Conservation (phyloP, 2,113 vertebrate species). For the Melanostigma gelatinosum region DNA sequence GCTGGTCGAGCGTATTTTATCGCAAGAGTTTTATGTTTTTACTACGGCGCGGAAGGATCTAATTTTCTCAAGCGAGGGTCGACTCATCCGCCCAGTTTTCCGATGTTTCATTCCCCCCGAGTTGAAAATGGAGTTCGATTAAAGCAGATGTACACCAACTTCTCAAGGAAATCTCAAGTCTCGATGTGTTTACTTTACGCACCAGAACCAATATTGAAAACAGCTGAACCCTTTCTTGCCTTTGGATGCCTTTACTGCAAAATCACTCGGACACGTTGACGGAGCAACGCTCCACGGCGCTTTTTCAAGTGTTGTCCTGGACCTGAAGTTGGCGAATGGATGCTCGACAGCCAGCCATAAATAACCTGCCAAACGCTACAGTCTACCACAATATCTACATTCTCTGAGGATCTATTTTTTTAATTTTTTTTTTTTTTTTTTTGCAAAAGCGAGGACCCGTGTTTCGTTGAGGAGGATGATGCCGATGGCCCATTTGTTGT, state of each 20-base stretch:
- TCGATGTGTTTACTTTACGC: slow-evolving; percentile 10
- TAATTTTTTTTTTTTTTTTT: slow-evolving; percentile 21
- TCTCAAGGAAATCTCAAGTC: slow-evolving; percentile 65
- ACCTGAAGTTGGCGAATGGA: slow-evolving; percentile 82
- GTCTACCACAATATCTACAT: slow-evolving; percentile 39
- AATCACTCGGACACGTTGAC: slow-evolving; percentile 72
- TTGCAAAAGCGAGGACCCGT: slow-evolving; percentile 47
- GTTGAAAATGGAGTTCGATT: slow-evolving; percentile 88
- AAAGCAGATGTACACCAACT: slow-evolving; percentile 82
- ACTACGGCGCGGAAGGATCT: slow-evolving; percentile 85
- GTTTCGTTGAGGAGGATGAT: slow-evolving; percentile 58
- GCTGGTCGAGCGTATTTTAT: not conserved
- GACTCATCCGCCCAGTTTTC: slow-evolving; percentile 92
- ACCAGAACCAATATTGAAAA: not conserved
- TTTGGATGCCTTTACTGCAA: slow-evolving; percentile 68
- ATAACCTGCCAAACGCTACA: slow-evolving; percentile 69
- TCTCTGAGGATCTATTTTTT: slow-evolving; percentile 66
- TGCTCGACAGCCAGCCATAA: slow-evolving; percentile 78
- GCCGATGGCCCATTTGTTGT: slow-evolving; percentile 76
- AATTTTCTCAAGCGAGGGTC: slow-evolving; percentile 81
- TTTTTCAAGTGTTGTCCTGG: slow-evolving; percentile 79
- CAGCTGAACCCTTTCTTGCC: not conserved
- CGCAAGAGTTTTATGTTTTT: slow-evolving; percentile 53
- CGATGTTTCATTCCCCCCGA: slow-evolving; percentile 80
- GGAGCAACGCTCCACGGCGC: slow-evolving; percentile 72